phyloP scores from a whole-genome alignment of 1,140 invertebrate species.

The Drosophila ironensis region DNA sequence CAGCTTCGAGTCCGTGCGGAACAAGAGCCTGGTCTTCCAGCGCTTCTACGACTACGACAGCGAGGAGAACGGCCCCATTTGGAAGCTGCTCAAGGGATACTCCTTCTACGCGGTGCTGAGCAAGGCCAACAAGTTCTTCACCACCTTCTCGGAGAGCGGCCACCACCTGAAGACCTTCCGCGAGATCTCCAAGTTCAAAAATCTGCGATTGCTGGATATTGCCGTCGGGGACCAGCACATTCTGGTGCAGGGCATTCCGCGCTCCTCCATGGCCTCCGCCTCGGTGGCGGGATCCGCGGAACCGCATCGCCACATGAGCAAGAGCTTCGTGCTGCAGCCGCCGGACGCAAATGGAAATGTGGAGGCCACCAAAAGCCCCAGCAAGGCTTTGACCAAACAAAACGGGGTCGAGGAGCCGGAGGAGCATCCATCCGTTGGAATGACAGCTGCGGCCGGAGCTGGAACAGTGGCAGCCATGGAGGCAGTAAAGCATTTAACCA shows the following conservation, averaged over 20 bases:
- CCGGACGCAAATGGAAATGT: constrained; percentile 45
- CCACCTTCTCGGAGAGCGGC: constrained; percentile 79
- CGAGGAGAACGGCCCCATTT: constrained; percentile 81
- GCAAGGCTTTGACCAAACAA: constrained; percentile 48
- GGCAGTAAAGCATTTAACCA: constrained; percentile 54
- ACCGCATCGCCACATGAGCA: constrained; percentile 51
- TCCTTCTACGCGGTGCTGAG: constrained; percentile 78
- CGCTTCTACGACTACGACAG: constrained; percentile 80
- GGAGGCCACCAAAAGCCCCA: constrained; percentile 29
- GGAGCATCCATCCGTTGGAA: too few species aligned
- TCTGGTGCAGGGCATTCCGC: constrained; percentile 74
- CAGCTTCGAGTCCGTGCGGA: constrained; percentile 71
- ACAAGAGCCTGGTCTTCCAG: constrained; percentile 78
- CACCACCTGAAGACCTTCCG: constrained; percentile 81
- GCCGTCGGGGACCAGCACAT: constrained; percentile 78
- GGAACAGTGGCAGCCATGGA: constrained; percentile 34
- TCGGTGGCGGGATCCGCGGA: constrained; percentile 41
- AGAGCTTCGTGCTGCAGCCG: constrained; percentile 55
- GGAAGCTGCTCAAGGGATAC: constrained; percentile 72
- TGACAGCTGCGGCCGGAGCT: constrained; percentile 18
- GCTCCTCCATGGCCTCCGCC: constrained; percentile 57
- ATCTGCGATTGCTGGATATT: constrained; percentile 71
- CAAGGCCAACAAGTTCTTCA: constrained; percentile 79
- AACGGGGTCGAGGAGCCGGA: constrained; percentile 35
- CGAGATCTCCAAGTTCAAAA: constrained; percentile 81